phyloP scores from a whole-genome alignment of 92 coral and sea anemone species.

The Montipora capitata region DNA sequence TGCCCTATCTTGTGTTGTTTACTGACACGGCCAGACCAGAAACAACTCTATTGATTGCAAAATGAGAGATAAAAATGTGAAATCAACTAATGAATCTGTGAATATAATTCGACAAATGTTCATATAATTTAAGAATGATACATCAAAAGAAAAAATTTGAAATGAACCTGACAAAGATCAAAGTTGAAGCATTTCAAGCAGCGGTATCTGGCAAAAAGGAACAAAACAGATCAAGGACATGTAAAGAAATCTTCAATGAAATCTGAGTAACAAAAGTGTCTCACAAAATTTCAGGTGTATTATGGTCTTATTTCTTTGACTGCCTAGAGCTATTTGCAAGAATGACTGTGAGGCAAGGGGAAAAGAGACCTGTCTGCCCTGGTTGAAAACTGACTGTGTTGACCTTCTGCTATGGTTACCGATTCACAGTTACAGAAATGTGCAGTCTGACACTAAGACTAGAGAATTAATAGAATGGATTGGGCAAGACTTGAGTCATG shows the following conservation, averaged over 20 bases:
- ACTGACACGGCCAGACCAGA: slow-evolving; percentile 94
- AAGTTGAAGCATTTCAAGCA: slow-evolving; percentile 98
- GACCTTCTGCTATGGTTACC: too few relatives aligned
- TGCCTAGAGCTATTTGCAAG: too few relatives aligned
- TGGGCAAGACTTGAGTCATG: neutral
- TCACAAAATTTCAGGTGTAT: too few relatives aligned
- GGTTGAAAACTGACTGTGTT: too few relatives aligned
- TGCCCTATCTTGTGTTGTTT: slow-evolving; percentile 95
- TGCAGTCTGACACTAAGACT: too few relatives aligned
- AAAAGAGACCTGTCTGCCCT: too few relatives aligned
- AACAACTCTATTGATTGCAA: slow-evolving; percentile 76
- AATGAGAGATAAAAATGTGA: neutral
- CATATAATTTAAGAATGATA: neutral
- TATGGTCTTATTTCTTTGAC: too few relatives aligned
- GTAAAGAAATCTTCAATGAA: neutral
- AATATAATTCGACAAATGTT: neutral
- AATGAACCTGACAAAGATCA: slow-evolving; percentile 95
- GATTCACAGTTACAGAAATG: too few relatives aligned
- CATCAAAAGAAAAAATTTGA: neutral
- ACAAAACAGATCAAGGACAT: neutral
- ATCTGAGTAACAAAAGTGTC: neutral
- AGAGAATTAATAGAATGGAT: neutral
- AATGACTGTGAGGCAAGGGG: too few relatives aligned
- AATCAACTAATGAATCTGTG: neutral
- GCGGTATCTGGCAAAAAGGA: slow-evolving; percentile 83